Conservation (phyloP, 2,888 invertebrate genomes). For the Ochropleura plecta region DNA sequence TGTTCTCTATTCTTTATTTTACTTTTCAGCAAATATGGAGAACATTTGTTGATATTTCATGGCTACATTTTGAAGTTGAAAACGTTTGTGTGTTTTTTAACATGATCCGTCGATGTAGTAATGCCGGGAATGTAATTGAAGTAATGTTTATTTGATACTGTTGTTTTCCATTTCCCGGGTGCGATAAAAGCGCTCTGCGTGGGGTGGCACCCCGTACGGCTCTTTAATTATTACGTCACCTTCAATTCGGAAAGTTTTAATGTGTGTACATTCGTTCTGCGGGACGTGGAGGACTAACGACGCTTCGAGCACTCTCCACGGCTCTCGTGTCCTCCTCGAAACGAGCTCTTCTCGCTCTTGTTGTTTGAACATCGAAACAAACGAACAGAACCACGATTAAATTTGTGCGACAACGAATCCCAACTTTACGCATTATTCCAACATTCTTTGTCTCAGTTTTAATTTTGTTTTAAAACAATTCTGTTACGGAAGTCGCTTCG, state of each 20-base stretch:
- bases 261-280: conserved; percentile 86
- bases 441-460: conserved; percentile 57
- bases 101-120: conserved; percentile 10
- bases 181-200: conserved; percentile 68
- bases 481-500: conserved; percentile 60
- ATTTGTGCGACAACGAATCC: conserved; percentile 73
- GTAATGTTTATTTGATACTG: conserved; percentile 56
- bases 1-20: conserved; percentile 63
- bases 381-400: conserved; percentile 81
- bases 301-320: conserved; percentile 81
- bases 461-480: conserved; percentile 64
- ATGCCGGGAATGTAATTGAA: conserved; percentile 41
- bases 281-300: conserved; percentile 80
- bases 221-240: conserved; percentile 84
- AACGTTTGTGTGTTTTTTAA: conserved; percentile 22
- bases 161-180: conserved; percentile 67
- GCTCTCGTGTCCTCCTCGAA: conserved; percentile 80
- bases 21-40: conserved; percentile 33
- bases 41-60: conserved; percentile 40
- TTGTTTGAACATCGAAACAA: conserved; percentile 86
- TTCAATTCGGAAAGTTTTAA: conserved; percentile 87
- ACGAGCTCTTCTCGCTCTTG: conserved; percentile 82
- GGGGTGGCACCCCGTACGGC: conserved; percentile 74
- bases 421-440: conserved; percentile 68
- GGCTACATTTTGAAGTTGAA: conserved; percentile 24